Base-by-base conservation (phyloP, 2,888 invertebrate genomes). In the Leptopilina syphax region DNA sequence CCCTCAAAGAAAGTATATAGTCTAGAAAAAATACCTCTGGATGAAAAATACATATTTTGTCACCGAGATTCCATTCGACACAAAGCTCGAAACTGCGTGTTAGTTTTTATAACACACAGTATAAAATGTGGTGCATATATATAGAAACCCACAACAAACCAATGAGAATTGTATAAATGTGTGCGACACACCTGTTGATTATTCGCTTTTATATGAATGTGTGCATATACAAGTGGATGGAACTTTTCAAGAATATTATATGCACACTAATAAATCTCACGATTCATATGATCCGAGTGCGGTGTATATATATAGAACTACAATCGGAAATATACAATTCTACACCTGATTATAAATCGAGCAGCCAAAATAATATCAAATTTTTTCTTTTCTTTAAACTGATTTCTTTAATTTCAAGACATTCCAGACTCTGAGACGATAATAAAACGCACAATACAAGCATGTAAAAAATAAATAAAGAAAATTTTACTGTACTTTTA, bases 101-200 rank as follows among this genome's bases (percentile, higher is more conserved):
- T 34, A 34, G 34, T 34, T 34, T 34, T 34, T 4, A 34, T 34
- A 34, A 34, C 34, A 34, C 34, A 34, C 34, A 34, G 34, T 34
- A 0, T 0, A 34, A 18, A 0, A 18, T 5, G 6, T 41, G 41
- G 41, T 44, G 3, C 1, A 68, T 9, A 68, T 9, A 47, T 27
- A 50, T 47, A 47, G 7, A 47, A 9, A 47, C 50, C 50, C 10
- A 44, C 8, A 44, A 1, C 34, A 34, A 44, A 44, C 24, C 24
- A 13, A 9, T 50, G 47, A 12, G 12, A 70, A 13, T 70, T 70
- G 10, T 54, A 70, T 3, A 13, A 18, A 47, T 24, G 70, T 70
- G 50, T 54, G 83, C 84, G 89, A 86, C 90, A 89, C 90, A 90
- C 90, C 90, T 90, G 90, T 90, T 90, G 90, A 88, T 86, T 90